Base-by-base conservation (phyloP, 2,888 invertebrate genomes). In the Lepidonotus clava region DNA sequence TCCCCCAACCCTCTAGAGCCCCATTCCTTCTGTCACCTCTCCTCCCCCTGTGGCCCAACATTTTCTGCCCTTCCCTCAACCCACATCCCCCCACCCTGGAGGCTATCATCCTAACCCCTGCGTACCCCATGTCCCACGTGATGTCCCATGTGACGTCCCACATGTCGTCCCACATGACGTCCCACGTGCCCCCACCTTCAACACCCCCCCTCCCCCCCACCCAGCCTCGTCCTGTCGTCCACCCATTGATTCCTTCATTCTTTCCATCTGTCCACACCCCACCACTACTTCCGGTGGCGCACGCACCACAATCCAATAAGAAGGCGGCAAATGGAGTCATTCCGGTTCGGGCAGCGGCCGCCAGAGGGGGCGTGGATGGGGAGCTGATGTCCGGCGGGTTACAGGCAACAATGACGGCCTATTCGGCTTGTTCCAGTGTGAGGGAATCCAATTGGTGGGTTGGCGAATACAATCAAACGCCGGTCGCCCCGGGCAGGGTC, bases 321-420 rank as follows among this genome's bases (percentile, higher is more conserved):
- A 38, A 36, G 71, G 36, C 38, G 71, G 71, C 71, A 71, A 71
- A 71, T 71, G 34, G 71, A 71, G 71, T 71, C 14, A 71, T 38
- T 71, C 71, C 4, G 71, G 36, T 71, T 34, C 36, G 18, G 56
- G 56, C 24, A 18, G n/a, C n/a, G n/a, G n/a, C 28, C 61, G 61
- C 11, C 28, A 28, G 61, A 2, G 11, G 61, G 61, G 11, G 61
- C 61, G 5, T 61, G 61, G 61, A 28, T n/a, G 53, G n/a, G 53
- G 18, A 11, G 61, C 61, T 61, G 61, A 14, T 61, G 61, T n/a
- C 61, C 61, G 24, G 61, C 28, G 24, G 11, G 61, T 11, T 11
- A 11, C 28, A 61, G 61, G 4, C 24, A 24, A 61, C 61, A 61
- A 61, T 61, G 28, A 24, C 21, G 8, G 28, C 28, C 61, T 61